Evolutionary conservation across 2,888 invertebrate species (phyloP), one percentile per base, ranked within the genome.

Genomic region (Agriopis aurantiaria): DNA sequence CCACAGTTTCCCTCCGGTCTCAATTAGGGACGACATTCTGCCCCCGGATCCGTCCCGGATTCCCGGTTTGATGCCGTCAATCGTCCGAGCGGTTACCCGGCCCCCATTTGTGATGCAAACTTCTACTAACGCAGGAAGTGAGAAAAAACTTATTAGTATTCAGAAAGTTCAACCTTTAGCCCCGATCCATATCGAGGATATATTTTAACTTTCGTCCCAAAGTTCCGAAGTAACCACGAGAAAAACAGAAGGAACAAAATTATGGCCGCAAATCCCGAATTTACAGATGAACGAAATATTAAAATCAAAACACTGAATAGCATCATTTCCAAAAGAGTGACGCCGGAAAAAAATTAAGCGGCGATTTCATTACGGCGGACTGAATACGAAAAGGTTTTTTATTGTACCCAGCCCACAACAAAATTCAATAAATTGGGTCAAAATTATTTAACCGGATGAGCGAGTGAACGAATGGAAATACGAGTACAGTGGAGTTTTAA

Each of bases 381-480:
- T 77, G 75, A 68, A 68, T 59, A 65, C 68, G 69, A 77, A 77
- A 75, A 76, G 75, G 71, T 75, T 76, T 70, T 77, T 75, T 72
- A 74, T 76, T 76, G 76, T 74, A 73, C 60, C 72, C 69, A 67
- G 66, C 57, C 60, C 62, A 61, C 68, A 68, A 75, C 69, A 78
- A 73, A 77, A 74, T 77, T 78, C 67, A 75, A 77, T 78, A 77
- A 80, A 81, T 77, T 76, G 75, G 66, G 74, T 68, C 62, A 69
- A 76, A 80, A 78, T 80, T 71, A 78, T 81, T 79, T 74, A 71
- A 76, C 71, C 72, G 74, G 72, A 77, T 73, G 77, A 78, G 72
- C 61, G 75, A 74, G 41, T 67, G 69, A 72, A 66, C 69, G 72
- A 74, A 75, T 72, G 71, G 57, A 69, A 74, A 69, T 58, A 65